Base-by-base conservation (phyloP, 2,113 vertebrate species). In the Urocitellus parryii region DNA sequence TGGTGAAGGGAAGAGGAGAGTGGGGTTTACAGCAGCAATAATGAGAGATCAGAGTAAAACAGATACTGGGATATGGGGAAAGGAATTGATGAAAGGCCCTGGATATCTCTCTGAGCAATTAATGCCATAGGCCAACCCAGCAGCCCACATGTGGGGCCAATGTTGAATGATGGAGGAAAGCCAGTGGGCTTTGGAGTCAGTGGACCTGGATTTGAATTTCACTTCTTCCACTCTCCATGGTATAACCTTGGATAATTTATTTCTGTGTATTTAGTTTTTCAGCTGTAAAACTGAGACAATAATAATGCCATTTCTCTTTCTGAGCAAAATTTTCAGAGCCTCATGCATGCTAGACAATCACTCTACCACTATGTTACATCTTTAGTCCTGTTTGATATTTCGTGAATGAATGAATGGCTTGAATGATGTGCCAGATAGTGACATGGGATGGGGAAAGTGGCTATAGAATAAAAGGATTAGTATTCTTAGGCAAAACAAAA, bases 81-180 rank as follows among this genome's bases (percentile, higher is more conserved):
- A 25, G 8, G 39, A 13, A 27, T 11, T 48, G 18, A 8, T 34
- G 42, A 18, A 29, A 42, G 29, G 24, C 61, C 39, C 29, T 6
- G 25, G 37, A 34, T 27, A 5, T n/a, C 56, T 83, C 27, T 81
- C 56, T 58, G 56, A 76, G 87, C n/a, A 61, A 39, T 27, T 14
- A 32, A 61, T 0, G 11, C 48, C 22, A 8, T 0, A 0, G 9
- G 53, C 37, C 17, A 61, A 24, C 58, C 58, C 58, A 58, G 22
- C 3, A 34, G 70, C 6, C 39, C 39, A 34, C 48, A 11, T 13
- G 32, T 13, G 24, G 3, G 39, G 16, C 12, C 12, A 6, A 10
- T 37, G 67, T 51, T n/a, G 27, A 48, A 27, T 29, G 10, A 13
- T 16, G 7, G 13, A 17, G 27, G 68, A n/a, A 84, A 51, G 27